Percentiles rank a stretch among this genome's conserved stretches.
phyloP scores from a whole-genome alignment of 2,797 vertebrate species.

The Channa striata region DNA sequence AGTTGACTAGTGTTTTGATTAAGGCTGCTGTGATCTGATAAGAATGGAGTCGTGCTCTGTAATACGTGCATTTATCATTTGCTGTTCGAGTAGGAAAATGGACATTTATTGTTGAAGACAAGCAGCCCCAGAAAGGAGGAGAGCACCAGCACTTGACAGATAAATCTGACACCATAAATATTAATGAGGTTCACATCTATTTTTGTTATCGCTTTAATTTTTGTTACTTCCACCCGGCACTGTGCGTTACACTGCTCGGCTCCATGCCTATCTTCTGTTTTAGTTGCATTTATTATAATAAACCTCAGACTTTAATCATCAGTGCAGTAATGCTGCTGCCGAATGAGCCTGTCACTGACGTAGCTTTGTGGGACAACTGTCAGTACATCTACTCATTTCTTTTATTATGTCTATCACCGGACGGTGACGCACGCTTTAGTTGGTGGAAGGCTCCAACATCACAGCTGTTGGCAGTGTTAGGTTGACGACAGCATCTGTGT shows the following conservation, averaged over 20 bases:
- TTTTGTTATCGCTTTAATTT: slow-evolving; percentile 1
- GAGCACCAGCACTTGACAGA: background rate
- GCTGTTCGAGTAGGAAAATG: slow-evolving; percentile 9
- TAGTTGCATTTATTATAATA: slow-evolving; percentile 8
- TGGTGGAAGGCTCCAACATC: slow-evolving; percentile 30
- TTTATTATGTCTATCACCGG: slow-evolving; percentile 42
- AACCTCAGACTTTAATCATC: slow-evolving; percentile 5
- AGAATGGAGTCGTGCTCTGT: slow-evolving; percentile 3
- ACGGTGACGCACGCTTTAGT: slow-evolving; percentile 26
- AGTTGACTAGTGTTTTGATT: slow-evolving; percentile 32
- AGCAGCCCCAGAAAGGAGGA: background rate
- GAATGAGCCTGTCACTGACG: slow-evolving; percentile 36
- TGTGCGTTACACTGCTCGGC: background rate
- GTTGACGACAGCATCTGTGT: slow-evolving; percentile 15
- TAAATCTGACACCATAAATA: background rate
- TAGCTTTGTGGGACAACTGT: slow-evolving; percentile 35
- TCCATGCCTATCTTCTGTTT: slow-evolving; percentile 6
- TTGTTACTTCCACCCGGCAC: background rate
- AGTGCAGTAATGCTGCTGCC: slow-evolving; percentile 11
- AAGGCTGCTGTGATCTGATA: slow-evolving; percentile 32
- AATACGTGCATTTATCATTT: slow-evolving; percentile 22
- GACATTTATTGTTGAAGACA: slow-evolving; percentile 18
- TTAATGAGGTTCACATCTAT: background rate
- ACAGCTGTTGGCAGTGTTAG: slow-evolving; percentile 4
- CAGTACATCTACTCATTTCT: slow-evolving; percentile 32